Evolutionary conservation across 2,113 vertebrate species (phyloP).

Genomic region (Heterochromis multidens): DNA sequence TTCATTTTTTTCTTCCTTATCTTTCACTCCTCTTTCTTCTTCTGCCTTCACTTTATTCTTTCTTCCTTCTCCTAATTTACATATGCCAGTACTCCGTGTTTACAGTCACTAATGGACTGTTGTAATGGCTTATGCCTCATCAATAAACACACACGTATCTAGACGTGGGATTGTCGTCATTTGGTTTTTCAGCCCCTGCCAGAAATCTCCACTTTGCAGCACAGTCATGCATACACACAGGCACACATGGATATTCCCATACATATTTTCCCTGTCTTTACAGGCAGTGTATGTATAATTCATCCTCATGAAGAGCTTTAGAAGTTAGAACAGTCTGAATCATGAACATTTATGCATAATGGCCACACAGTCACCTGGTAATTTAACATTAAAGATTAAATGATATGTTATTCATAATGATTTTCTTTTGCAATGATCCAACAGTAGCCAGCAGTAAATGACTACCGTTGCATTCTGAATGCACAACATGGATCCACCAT

Average conservation of each 20-base stretch:
- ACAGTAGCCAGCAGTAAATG: accelerated
- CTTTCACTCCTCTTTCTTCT: not conserved
- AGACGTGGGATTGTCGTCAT: constrained; percentile 26
- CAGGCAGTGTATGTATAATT: not conserved
- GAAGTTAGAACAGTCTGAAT: not conserved
- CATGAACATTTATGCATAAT: not conserved
- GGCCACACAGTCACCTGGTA: not conserved
- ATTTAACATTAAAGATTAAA: not conserved
- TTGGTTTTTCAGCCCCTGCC: constrained; percentile 40
- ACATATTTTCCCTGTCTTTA: not conserved
- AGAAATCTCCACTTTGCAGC: not conserved
- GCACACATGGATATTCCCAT: not conserved
- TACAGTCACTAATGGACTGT: constrained; percentile 58
- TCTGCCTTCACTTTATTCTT: not conserved
- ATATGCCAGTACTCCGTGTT: constrained; percentile 36
- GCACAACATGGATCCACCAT: not conserved
- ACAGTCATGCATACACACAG: not conserved
- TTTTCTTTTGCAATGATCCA: not conserved
- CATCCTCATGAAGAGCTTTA: not conserved
- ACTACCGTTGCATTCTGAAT: not conserved
- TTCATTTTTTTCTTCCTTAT: not conserved
- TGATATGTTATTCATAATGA: accelerated
- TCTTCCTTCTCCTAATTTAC: not conserved
- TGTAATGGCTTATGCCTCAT: constrained; percentile 40
- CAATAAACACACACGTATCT: constrained; percentile 53